These are phyloP conservation scores for Metopolophium dirhodum DNA, from an alignment of 1,140 invertebrate species.

Conservation along the genomic window DNA sequence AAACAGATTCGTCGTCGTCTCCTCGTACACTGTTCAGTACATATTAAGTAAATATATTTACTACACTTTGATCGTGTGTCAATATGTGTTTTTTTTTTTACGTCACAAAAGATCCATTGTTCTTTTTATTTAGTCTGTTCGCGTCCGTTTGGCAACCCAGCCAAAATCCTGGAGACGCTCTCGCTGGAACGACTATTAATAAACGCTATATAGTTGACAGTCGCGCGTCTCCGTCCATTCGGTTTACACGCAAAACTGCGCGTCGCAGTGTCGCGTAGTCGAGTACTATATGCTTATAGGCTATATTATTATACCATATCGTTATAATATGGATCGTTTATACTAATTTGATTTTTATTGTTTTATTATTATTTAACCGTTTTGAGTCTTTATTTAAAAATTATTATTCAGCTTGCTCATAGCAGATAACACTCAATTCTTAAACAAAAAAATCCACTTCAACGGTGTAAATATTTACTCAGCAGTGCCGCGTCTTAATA, in stretches of 20 bases:
- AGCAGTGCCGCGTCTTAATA: not conserved
- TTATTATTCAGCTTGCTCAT: not conserved
- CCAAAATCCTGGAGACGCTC: constrained; percentile 49
- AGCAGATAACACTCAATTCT: not conserved
- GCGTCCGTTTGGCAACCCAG: constrained; percentile 44
- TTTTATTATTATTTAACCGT: not conserved
- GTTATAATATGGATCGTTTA: not conserved
- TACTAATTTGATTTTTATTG: not conserved
- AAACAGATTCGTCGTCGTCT: not conserved
- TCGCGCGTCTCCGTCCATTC: not conserved
- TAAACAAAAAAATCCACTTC: not conserved
- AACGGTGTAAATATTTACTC: not conserved
- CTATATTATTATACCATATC: not conserved
- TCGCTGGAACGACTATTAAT: constrained; percentile 51
- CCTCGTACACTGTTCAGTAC: not conserved
- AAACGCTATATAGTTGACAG: constrained; percentile 33
- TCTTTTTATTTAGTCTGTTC: constrained; percentile 26
- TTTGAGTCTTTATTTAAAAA: not conserved
- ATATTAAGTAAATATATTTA: not conserved
- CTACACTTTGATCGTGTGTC: not conserved
- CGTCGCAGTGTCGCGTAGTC: not conserved
- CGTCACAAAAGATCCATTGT: constrained; percentile 28
- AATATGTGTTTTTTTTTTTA: not conserved
- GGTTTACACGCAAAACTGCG: not conserved
- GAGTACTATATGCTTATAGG: not conserved